Evolutionary conservation across 2,888 invertebrate genomes (phyloP).

Genomic region (Cerastis leucographa): DNA sequence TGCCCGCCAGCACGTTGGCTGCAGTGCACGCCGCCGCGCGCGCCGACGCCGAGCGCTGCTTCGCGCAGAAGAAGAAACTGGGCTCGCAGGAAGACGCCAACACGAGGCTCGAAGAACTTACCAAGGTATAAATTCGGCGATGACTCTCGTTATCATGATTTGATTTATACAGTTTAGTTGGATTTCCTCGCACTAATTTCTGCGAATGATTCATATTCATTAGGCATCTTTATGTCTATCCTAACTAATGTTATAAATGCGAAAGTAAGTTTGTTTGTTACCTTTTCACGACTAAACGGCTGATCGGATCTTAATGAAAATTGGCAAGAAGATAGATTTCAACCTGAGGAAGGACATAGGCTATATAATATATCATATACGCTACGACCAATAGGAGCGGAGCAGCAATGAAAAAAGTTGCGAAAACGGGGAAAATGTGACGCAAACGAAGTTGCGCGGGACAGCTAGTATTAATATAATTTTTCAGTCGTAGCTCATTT

Average conservation of each 20-base stretch:
- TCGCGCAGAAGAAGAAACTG: constrained; percentile 64
- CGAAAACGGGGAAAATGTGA: too few species aligned
- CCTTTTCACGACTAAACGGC: too few species aligned
- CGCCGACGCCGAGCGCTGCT: constrained; percentile 34
- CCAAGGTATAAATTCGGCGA: constrained; percentile 32
- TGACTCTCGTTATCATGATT: background rate
- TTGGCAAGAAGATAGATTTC: too few species aligned
- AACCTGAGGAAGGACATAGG: too few species aligned
- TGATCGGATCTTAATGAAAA: too few species aligned
- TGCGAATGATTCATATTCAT: background rate
- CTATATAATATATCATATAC: too few species aligned
- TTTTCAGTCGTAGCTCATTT: background rate
- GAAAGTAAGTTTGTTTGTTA: too few species aligned
- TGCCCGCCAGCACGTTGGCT: background rate
- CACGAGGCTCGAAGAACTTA: constrained; percentile 30
- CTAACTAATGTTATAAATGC: too few species aligned
- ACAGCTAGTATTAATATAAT: too few species aligned
- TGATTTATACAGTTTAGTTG: background rate
- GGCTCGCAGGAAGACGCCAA: constrained; percentile 50
- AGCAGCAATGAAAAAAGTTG: too few species aligned
- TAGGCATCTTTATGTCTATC: background rate
- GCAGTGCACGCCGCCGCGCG: constrained; percentile 31
- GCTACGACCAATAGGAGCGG: too few species aligned
- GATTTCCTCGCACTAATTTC: background rate
- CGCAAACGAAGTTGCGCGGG: too few species aligned